Evolutionary conservation across 2,888 invertebrate species (phyloP), one percentile per base, ranked within the genome.

Genomic region (Pseudococcus longispinus): DNA sequence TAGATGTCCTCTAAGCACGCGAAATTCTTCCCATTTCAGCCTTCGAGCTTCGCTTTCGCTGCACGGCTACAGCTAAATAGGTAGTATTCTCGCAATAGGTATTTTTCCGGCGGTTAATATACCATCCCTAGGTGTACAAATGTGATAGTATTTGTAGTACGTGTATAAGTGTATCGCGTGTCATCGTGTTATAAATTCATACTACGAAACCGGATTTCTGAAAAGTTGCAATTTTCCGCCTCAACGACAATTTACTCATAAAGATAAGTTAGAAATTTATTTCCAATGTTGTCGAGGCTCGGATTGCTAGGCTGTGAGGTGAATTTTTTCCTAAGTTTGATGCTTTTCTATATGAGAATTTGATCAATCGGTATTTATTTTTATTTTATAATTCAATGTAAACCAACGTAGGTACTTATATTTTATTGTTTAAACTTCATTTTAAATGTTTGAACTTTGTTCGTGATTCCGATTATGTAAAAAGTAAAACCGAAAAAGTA

Each of bases 51-150:
- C 23, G 60, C 2, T 60, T 60, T 60, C 60, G 60, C 60, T 60
- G 13, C 9, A 37, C 5, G 37, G 37, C 37, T 37, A n/a, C n/a
- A 55, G 23, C 60, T 23, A 23, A 23, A 23, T 60, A 23, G 23
- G 74, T 74, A 37, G 29, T 15, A 74, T 32, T 29, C 74, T 9
- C 32, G 74, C 74, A 74, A 74, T 74, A 32, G 32, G 74, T 74
- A 74, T n/a, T 74, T 74, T 74, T 74, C 74, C 74, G 29, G 32
- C 29, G 32, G 74, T 74, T 74, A 74, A 74, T 74, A 74, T 74
- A 37, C 74, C 13, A 74, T 74, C 74, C 74, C 11, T 18, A 74
- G 74, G 74, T 74, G 32, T 29, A 60, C 23, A 23, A 60, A 60
- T 60, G 60, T 60, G 60, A 60, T 60, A 23, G 60, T 23, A 20